These are phyloP conservation scores for Drosophila paramelanica DNA, from an alignment of 2,888 invertebrate genomes.

Conservation along the genomic window DNA sequence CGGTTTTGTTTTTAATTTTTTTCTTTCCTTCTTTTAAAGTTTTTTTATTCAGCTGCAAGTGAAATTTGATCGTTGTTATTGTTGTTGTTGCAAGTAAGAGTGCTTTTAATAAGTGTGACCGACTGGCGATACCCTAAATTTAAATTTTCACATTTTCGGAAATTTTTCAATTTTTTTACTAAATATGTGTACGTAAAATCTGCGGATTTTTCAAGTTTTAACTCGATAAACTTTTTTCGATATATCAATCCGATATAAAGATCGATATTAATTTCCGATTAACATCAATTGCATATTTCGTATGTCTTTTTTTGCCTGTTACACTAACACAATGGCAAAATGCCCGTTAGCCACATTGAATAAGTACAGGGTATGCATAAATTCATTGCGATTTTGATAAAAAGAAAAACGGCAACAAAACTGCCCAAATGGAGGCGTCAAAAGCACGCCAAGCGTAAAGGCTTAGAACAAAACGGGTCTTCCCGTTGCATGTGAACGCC, in stretches of 20 bases:
- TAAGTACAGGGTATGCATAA: neutral
- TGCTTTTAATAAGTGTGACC: neutral
- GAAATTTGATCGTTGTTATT: conserved; percentile 16
- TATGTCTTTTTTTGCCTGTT: no score
- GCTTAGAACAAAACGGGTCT: conserved; percentile 44
- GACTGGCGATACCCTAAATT: neutral
- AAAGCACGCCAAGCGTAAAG: conserved; percentile 37
- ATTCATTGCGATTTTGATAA: conserved; percentile 6
- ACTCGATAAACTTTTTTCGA: no score
- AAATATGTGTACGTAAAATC: no score
- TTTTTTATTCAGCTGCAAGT: conserved; percentile 13
- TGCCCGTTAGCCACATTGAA: no score
- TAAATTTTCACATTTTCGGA: no score
- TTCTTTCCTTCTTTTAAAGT: neutral
- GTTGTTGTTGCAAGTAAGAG: conserved; percentile 1
- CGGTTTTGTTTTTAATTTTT: neutral
- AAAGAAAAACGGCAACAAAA: conserved; percentile 1
- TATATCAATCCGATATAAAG: no score
- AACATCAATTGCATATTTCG: no score
- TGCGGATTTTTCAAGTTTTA: no score
- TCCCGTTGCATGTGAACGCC: conserved; percentile 20
- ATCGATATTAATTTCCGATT: no score
- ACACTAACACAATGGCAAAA: no score
- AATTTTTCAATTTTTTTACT: no score
- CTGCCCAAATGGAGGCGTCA: neutral